These are phyloP conservation scores for Ochropleura leucogaster DNA, from an alignment of 2,888 invertebrate species.

Conservation along the genomic window DNA sequence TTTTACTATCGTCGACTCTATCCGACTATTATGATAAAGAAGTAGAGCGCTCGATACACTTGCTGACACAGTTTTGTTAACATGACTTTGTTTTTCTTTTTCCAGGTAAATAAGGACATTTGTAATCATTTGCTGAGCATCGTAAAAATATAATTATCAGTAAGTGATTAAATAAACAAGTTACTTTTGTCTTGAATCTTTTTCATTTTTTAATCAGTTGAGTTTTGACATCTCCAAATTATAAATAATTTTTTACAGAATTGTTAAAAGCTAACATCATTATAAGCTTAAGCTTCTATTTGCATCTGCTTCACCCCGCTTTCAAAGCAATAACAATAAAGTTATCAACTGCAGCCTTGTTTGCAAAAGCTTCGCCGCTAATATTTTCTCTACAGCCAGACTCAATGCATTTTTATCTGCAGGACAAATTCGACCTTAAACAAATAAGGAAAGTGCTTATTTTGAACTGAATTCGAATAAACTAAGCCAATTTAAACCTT, in stretches of 20 bases:
- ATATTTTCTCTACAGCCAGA: conserved; percentile 74
- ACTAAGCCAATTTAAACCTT: conserved; percentile 61
- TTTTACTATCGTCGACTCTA: conserved; percentile 47
- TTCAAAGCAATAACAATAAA: conserved; percentile 78
- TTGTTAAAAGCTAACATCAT: conserved; percentile 35
- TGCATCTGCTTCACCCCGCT: conserved; percentile 49
- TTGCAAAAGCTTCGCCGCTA: conserved; percentile 73
- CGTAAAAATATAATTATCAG: conserved; percentile 9
- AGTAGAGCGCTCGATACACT: conserved; percentile 54
- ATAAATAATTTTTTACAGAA: not conserved
- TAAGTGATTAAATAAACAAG: conserved; percentile 25
- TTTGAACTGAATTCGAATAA: conserved; percentile 69
- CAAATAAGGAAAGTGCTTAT: conserved; percentile 69
- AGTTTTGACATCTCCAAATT: not conserved
- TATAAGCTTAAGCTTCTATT: conserved; percentile 47
- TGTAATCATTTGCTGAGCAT: conserved; percentile 24
- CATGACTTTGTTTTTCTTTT: conserved; percentile 63
- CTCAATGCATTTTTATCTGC: conserved; percentile 67
- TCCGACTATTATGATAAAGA: conserved; percentile 58
- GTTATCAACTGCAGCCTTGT: conserved; percentile 76
- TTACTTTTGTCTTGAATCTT: not conserved
- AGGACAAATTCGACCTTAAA: conserved; percentile 76
- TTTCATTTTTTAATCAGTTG: not conserved
- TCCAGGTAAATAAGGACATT: conserved; percentile 66
- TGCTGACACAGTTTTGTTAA: conserved; percentile 65